phyloP scores from a whole-genome alignment of 2,888 invertebrate species.

The Cheilosia scutellata region DNA sequence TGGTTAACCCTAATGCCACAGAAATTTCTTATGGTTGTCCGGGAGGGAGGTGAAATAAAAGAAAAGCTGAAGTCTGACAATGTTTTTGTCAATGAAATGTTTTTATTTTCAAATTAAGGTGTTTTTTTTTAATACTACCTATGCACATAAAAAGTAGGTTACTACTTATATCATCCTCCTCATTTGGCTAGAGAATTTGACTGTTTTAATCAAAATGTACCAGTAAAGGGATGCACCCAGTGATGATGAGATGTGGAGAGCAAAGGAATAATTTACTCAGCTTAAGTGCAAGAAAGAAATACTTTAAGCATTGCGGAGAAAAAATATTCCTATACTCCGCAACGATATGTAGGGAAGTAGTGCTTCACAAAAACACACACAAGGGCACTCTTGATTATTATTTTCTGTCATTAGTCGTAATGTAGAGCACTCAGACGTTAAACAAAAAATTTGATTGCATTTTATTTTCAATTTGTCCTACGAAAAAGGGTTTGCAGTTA shows the following conservation, averaged over 20 bases:
- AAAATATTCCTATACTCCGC: constrained; percentile 19
- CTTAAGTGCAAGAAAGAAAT: constrained; percentile 21
- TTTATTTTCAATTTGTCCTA: too few species aligned
- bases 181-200: background rate
- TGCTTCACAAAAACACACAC: background rate
- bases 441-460: too few species aligned
- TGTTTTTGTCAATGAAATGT: constrained; percentile 58
- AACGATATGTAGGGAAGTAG: constrained; percentile 13
- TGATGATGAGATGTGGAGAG: constrained; percentile 2
- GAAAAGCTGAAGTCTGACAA: constrained; percentile 22
- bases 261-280: constrained; percentile 36
- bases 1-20: constrained; percentile 32
- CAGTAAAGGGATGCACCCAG: background rate
- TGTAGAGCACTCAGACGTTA: background rate
- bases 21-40: constrained; percentile 29
- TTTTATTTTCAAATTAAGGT: constrained; percentile 53
- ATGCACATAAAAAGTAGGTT: background rate
- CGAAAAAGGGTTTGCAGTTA: too few species aligned
- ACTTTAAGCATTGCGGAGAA: constrained; percentile 2
- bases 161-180: background rate
- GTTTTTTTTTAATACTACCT: constrained; percentile 4
- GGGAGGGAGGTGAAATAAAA: constrained; percentile 8
- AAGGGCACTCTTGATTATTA: constrained; percentile 9
- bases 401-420: constrained; percentile 20
- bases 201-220: background rate